Base-by-base conservation (phyloP, 2,888 invertebrate species). In the Campopleginae sp. region DNA sequence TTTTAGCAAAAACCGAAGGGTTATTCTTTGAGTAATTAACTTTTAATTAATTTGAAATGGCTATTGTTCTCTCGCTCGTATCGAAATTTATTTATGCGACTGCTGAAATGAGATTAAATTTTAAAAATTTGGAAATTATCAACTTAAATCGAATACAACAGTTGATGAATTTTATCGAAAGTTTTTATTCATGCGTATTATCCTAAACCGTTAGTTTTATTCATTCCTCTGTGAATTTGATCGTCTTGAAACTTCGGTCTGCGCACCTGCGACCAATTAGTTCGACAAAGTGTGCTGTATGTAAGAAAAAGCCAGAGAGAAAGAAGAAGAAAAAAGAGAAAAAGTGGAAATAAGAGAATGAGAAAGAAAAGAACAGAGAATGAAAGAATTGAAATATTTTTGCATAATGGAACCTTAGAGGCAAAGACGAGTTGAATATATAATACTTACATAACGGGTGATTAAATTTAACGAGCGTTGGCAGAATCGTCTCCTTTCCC, bases 251-350 rank as follows among this genome's bases (percentile, higher is more conserved):
- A 87, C 86, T 87, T 86, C 84, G 85, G 83, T 83, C 70, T n/a
- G 81, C 80, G 77, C 88, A 88, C 86, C 83, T 87, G 86, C 87
- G 88, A 88, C 89, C 89, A 87, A 89, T 88, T 86, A 88, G 88
- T 87, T 87, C 79, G 81, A 87, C 85, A 82, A 84, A 87, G 86
- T 86, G 81, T 68, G 76, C 72, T 86, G 87, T 86, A 85, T 82
- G 86, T 79, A 86, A 79, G 88, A 86, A 81, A 82, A 74, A 61
- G 84, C 86, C 86, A 91, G 91, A 89, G 93, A 92, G 93, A 94
- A 94, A 94, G 94, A 94, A 94, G 94, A 94, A 94, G 94, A 79
- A 91, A 88, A 89, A 89, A 90, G 91, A 94, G 94, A 94, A 94
- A 76, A 84, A 86, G 84, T 79, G 61, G 68, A 76, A 84, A 23